A percentile compares a stretch with the other conserved stretches of the same genome.
Evolutionary conservation across 2,888 invertebrate genomes (phyloP).

Genomic region (Disparrhopalites patrizii): DNA sequence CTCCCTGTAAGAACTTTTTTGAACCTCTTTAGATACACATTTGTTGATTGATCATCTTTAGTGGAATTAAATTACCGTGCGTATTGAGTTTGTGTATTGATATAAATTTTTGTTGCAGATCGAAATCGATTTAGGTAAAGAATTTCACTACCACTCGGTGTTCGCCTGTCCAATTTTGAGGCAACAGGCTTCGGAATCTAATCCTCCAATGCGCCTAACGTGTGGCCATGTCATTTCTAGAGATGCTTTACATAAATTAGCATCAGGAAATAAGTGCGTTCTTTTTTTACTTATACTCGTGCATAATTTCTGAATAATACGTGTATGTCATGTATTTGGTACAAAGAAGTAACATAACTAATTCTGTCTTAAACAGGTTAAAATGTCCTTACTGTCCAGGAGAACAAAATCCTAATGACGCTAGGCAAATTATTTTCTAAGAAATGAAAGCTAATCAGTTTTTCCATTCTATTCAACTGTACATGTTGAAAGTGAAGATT

Average conservation of each 20-base stretch:
- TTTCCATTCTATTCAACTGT: no score
- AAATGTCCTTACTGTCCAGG: constrained; percentile 99
- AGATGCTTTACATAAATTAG: constrained; percentile 93
- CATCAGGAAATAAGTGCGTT: constrained; percentile 83
- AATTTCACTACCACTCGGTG: constrained; percentile 92
- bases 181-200: constrained; percentile 90
- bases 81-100: neutral
- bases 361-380: constrained; percentile 64
- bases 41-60: no score
- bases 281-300: neutral
- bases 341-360: neutral
- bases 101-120: constrained; percentile 60
- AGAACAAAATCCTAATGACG: constrained; percentile 90
- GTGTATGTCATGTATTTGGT: neutral
- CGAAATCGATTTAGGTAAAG: constrained; percentile 87
- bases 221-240: constrained; percentile 98
- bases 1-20: constrained; percentile 68
- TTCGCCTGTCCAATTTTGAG: constrained; percentile 98
- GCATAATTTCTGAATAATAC: neutral
- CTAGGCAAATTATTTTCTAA: constrained; percentile 88
- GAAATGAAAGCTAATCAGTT: no score
- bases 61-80: no score
- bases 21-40: no score
- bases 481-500: no score
- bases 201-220: constrained; percentile 94